Conservation (phyloP, 2,888 invertebrate genomes). For the Acanthosepion lycidas region DNA sequence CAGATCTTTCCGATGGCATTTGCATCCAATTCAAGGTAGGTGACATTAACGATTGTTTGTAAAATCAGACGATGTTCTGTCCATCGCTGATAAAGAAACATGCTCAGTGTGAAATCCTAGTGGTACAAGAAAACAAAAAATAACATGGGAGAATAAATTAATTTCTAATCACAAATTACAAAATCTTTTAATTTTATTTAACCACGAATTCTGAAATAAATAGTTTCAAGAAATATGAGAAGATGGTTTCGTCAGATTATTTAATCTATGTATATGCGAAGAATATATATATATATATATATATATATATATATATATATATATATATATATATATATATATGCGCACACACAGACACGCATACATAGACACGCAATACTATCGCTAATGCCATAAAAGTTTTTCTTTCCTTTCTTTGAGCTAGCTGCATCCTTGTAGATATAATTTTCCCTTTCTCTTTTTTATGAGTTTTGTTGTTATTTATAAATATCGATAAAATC, state of each 20-base stretch:
- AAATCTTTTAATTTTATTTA: neutral
- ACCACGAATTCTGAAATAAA: neutral
- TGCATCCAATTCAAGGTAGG: constrained; percentile 86
- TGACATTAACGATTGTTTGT: constrained; percentile 72
- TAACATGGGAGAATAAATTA: neutral
- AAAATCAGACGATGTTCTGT: constrained; percentile 55
- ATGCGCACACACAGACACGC: neutral
- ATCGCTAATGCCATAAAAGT: no score
- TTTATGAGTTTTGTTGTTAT: no score
- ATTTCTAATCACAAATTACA: neutral
- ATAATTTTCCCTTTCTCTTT: no score
- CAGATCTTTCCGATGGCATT: constrained; percentile 85
- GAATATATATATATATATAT: neutral
- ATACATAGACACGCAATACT: neutral
- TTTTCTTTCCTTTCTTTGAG: no score
- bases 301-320: constrained; percentile 24
- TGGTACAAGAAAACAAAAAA: constrained; percentile 40
- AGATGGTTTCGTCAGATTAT: neutral
- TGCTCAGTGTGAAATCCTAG: constrained; percentile 67
- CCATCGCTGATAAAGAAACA: constrained; percentile 65
- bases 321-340: constrained; percentile 16
- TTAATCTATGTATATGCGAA: neutral
- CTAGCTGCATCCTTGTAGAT: no score
- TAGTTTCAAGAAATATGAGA: neutral
- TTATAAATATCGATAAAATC: no score